Evolutionary conservation across 30 jellyfish, hydroid and myxozoan genomes (phyloP).

Genomic region (Cassiopea andromeda): DNA sequence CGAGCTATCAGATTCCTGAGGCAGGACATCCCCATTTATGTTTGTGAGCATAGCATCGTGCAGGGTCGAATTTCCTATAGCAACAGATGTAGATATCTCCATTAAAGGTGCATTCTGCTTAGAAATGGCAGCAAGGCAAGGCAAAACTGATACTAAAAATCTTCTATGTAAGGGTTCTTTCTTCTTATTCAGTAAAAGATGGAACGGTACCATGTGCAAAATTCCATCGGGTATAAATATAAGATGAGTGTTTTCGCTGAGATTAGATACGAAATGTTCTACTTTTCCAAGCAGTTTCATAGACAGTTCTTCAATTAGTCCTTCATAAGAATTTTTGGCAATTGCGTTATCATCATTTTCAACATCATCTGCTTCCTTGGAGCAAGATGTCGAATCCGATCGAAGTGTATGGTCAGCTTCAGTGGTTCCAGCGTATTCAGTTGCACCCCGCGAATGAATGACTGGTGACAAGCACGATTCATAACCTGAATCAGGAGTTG

Average conservation of each 20-base stretch:
- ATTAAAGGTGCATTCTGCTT: neutral
- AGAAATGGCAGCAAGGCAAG: constrained; percentile 53
- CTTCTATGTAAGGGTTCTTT: constrained; percentile 32
- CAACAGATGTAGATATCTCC: constrained; percentile 13
- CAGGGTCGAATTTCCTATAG: constrained; percentile 61
- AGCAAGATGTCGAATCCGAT: neutral
- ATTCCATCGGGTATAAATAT: constrained; percentile 58
- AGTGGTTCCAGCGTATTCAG: neutral
- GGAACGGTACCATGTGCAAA: constrained; percentile 56
- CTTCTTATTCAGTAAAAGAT: constrained; percentile 37
- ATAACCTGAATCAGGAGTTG: constrained; percentile 56
- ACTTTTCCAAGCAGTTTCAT: constrained; percentile 43
- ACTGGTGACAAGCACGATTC: constrained; percentile 16
- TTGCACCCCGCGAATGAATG: neutral
- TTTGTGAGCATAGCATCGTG: constrained; percentile 29
- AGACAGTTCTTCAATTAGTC: constrained; percentile 40
- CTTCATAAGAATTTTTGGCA: neutral
- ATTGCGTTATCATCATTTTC: neutral
- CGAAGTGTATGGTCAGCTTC: neutral
- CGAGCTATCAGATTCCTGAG: constrained; percentile 27
- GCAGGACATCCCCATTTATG: constrained; percentile 44
- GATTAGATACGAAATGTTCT: constrained; percentile 45
- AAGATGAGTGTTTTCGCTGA: neutral
- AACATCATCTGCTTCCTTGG: too few relatives aligned
- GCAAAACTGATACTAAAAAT: constrained; percentile 34